Evolutionary conservation across 1,140 invertebrate species (phyloP).

Genomic region (Drosophila repletoides): DNA sequence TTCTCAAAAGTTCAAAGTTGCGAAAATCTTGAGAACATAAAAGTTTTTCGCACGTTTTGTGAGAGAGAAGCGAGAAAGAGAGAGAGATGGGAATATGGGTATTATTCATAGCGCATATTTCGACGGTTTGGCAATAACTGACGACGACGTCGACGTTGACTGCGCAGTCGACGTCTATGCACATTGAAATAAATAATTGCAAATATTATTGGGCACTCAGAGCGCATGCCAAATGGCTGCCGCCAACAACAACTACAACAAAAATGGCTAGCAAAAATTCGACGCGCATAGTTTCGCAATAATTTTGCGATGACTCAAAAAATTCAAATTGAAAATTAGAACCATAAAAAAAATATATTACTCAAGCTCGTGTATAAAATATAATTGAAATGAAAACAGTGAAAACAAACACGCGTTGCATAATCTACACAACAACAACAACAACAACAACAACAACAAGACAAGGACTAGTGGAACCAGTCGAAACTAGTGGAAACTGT

Average conservation of each 20-base stretch:
- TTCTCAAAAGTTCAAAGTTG: constrained; percentile 71
- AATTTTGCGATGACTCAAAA: constrained; percentile 74
- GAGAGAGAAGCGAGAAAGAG: background rate
- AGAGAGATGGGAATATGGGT: background rate
- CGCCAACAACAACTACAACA: constrained; percentile 31
- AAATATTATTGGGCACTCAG: constrained; percentile 78
- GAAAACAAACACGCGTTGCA: too few species aligned
- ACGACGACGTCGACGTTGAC: background rate
- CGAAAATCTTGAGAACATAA: constrained; percentile 68
- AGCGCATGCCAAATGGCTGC: constrained; percentile 61
- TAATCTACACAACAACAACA: too few species aligned
- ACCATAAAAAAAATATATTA: constrained; percentile 61
- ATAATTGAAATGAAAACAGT: constrained; percentile 23
- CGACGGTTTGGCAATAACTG: constrained; percentile 54
- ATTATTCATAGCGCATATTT: constrained; percentile 70
- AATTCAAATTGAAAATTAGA: constrained; percentile 59
- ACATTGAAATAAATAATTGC: constrained; percentile 73
- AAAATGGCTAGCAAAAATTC: constrained; percentile 53
- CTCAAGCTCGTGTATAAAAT: constrained; percentile 1
- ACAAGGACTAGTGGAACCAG: too few species aligned
- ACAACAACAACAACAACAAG: too few species aligned
- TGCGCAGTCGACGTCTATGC: constrained; percentile 9
- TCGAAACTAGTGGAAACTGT: too few species aligned
- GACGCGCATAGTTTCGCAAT: constrained; percentile 74
- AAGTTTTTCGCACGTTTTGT: constrained; percentile 76